phyloP scores from a whole-genome alignment of 2,113 vertebrate genomes.

The Nematolebias whitei region DNA sequence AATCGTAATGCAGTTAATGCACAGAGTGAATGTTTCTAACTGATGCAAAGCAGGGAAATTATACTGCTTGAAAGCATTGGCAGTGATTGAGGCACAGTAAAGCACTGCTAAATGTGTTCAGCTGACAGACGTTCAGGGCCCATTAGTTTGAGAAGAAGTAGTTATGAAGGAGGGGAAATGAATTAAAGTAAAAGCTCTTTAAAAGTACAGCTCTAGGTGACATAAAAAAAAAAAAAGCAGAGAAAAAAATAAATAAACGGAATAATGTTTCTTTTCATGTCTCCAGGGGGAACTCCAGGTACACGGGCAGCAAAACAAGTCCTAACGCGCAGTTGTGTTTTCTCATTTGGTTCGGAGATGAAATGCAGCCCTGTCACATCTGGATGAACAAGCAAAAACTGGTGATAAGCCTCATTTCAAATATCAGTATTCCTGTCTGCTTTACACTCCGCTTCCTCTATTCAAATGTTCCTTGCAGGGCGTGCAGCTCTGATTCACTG shows the following conservation, averaged over 20 bases:
- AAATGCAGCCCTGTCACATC: conserved; percentile 24
- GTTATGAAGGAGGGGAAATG: conserved; percentile 67
- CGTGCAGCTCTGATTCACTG: background rate
- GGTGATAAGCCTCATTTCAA: conserved; percentile 33
- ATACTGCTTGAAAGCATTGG: conserved; percentile 68
- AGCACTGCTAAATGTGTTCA: conserved; percentile 68
- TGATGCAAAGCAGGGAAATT: conserved; percentile 65
- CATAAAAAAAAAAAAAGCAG: conserved; percentile 41
- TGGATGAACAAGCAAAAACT: conserved; percentile 22
- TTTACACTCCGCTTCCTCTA: background rate
- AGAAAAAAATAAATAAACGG: no score
- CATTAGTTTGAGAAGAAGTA: conserved; percentile 71
- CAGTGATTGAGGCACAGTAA: conserved; percentile 68
- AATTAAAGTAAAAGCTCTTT: conserved; percentile 78
- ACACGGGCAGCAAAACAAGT: conserved; percentile 3
- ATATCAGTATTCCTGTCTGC: conserved; percentile 23
- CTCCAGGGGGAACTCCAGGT: conserved; percentile 8
- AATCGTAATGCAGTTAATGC: conserved; percentile 67
- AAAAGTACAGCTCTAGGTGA: conserved; percentile 59
- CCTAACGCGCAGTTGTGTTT: background rate
- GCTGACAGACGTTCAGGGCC: conserved; percentile 71
- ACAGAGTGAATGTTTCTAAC: conserved; percentile 62
- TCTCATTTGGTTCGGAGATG: conserved; percentile 13
- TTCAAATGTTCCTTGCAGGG: conserved; percentile 17
- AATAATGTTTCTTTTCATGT: conserved; percentile 44